Evolutionary conservation across 1,140 invertebrate genomes (phyloP), one percentile per base, ranked within the genome.

Genomic region (Halictus rubicundus): DNA sequence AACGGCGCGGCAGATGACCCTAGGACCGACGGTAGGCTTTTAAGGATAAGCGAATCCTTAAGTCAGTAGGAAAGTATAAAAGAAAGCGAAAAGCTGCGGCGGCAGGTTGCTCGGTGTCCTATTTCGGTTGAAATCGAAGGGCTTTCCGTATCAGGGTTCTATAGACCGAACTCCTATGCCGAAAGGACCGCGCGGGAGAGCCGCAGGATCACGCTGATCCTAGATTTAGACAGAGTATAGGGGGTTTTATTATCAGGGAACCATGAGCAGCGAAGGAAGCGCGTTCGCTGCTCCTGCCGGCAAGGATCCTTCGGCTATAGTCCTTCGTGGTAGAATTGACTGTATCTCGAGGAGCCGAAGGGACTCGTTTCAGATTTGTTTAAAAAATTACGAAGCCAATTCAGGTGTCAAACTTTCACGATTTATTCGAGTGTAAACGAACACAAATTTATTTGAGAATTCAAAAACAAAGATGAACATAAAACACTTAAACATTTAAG

Each of bases 31-130:
- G 68, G 70, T 37, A 74, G 75, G 66, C 77, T 84, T 88, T 83
- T 85, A 90, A 92, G 89, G 91, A 91, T 91, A 89, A 87, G 73
- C 83, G 89, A 90, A 89, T 92, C 90, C 90, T 91, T 91, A 87
- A 89, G 82, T 83, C 88, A 91, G 74, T 89, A 91, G 90, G 90
- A 81, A 81, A 89, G 77, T 83, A 91, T 89, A 79, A 91, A 87
- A 81, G 86, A 76, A 84, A 81, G 68, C 79, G 82, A 84, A 83
- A 84, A 78, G 78, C 70, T 71, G 81, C 68, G 46, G 71, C 66
- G 66, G 60, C 61, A 68, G 69, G 61, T 68, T 78, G 71, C 54
- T 37, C 65, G 71, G 46, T 65, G 68, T 63, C 73, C 82, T 66
- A 82, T 88, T 89, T 89, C 80, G 63, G 82, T 87, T 86, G 78